Conservation (phyloP, 2,113 vertebrate species). For the Rousettus leschenaultii region DNA sequence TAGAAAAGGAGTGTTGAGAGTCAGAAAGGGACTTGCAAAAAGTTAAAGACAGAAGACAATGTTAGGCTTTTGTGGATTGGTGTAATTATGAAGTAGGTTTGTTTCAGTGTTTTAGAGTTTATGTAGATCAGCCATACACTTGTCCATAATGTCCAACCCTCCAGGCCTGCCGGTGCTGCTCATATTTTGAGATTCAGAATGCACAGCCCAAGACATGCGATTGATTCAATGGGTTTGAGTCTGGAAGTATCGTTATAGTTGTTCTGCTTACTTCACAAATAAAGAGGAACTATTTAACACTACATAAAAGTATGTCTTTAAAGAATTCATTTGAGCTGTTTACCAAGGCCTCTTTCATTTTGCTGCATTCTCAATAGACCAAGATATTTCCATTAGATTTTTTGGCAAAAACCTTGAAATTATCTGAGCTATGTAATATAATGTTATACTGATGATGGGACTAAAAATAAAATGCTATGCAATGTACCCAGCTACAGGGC, state of each 20-base stretch:
- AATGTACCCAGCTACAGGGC: neutral
- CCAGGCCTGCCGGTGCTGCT: neutral
- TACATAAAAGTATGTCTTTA: neutral
- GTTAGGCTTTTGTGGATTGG: neutral
- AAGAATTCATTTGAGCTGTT: conserved; percentile 29
- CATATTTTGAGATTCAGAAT: neutral
- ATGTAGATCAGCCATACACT: neutral
- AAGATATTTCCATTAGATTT: conserved; percentile 16
- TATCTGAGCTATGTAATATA: neutral
- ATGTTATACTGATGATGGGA: neutral
- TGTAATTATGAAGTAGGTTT: neutral
- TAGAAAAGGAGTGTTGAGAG: neutral
- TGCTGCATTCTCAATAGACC: neutral
- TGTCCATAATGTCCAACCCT: neutral
- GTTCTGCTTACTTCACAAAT: conserved; percentile 33
- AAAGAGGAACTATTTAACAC: conserved; percentile 45
- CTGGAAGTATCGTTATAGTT: conserved; percentile 13
- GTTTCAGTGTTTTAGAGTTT: conserved; percentile 11
- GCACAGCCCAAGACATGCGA: neutral
- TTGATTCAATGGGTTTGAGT: neutral
- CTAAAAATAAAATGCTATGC: conserved; percentile 21
- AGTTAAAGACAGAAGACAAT: neutral
- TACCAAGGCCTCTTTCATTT: conserved; percentile 30
- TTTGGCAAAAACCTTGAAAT: conserved; percentile 36
- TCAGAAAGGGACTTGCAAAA: conserved; percentile 20